Base-by-base conservation (phyloP, 2,113 vertebrate genomes). In the Ciconia maguari region DNA sequence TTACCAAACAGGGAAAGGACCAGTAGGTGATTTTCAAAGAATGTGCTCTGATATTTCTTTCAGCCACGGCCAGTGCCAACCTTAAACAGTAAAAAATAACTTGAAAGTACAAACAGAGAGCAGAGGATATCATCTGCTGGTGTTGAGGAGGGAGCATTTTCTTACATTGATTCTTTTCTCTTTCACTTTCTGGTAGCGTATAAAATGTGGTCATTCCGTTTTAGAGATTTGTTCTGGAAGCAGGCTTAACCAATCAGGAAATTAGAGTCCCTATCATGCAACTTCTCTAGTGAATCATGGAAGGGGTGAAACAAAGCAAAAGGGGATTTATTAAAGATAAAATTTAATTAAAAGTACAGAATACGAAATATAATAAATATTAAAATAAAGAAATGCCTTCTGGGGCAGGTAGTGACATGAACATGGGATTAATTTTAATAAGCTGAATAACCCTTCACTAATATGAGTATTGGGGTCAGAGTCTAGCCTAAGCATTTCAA, bases 331-430 rank as follows among this genome's bases (percentile, higher is more conserved):
- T 83, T 83, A 78, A 70, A 93, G 85, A 92, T 90, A 93, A 92
- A 92, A 93, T 90, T 90, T 95, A 93, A 94, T 96, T 90, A 78
- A 95, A 95, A 96, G n/a, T 42, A 83, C 29, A 78, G 79, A 94
- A 86, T 94, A 70, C 86, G 71, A 88, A 70, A 92, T 92, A 90
- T 80, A 94, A 88, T 90, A 93, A 95, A 95, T 86, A 96, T 90
- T 92, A 88, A 96, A 95, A 90, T 92, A 94, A 91, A 94, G 57
- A 71, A 95, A 58, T 71, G 51, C 3, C 87, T 93, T 91, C 71
- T 95, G 94, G 80, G 86, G 86, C 83, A 95, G 92, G 83, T 94
- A 93, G 69, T 69, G 69, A 95, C 95, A 94, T 71, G 77, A 94
- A 89, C 77, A 92, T 32, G 57, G 72, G 83, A 89, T 95, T 93